Percentiles rank a stretch among this genome's conserved stretches.
Evolutionary conservation across 1,140 invertebrate genomes (phyloP).

Genomic region (Panulirus ornatus): DNA sequence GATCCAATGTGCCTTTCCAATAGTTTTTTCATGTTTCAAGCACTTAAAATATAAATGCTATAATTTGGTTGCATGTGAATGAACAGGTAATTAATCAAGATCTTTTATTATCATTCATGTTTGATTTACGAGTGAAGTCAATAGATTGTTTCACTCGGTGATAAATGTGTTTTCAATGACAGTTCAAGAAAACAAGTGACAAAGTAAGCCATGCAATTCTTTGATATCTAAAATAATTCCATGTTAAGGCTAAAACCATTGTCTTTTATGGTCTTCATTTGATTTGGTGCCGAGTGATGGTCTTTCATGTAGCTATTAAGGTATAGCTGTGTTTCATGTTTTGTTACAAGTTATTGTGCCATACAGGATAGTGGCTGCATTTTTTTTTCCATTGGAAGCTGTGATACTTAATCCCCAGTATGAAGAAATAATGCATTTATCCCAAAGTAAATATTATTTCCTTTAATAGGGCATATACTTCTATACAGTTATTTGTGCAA

Average conservation of each 20-base stretch:
- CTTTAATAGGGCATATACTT: constrained; percentile 4
- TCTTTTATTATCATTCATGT: too few species aligned
- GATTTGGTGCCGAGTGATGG: constrained; percentile 56
- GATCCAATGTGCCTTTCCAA: constrained; percentile 2
- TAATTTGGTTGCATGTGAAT: too few species aligned
- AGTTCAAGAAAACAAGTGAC: too few species aligned
- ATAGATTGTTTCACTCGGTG: too few species aligned
- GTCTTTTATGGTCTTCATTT: constrained; percentile 11
- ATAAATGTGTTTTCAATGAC: too few species aligned
- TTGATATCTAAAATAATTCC: neutral
- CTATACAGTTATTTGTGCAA: constrained; percentile 57
- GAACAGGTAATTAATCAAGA: too few species aligned
- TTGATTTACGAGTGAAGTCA: too few species aligned
- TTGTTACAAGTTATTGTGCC: constrained; percentile 42
- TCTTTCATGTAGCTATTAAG: constrained; percentile 66
- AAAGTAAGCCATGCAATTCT: too few species aligned
- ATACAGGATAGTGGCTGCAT: constrained; percentile 51
- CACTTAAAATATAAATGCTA: too few species aligned
- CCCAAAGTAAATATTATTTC: neutral
- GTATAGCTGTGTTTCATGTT: constrained; percentile 6
- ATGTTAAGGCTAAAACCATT: neutral
- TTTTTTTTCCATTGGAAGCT: constrained; percentile 52
- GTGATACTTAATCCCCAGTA: constrained; percentile 54
- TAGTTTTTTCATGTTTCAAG: too few species aligned
- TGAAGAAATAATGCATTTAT: neutral